Percentiles rank a stretch among this genome's conserved stretches.
These are phyloP conservation scores for Ganaspis sp. DNA, from an alignment of 1,140 invertebrate species.

Conservation along the genomic window DNA sequence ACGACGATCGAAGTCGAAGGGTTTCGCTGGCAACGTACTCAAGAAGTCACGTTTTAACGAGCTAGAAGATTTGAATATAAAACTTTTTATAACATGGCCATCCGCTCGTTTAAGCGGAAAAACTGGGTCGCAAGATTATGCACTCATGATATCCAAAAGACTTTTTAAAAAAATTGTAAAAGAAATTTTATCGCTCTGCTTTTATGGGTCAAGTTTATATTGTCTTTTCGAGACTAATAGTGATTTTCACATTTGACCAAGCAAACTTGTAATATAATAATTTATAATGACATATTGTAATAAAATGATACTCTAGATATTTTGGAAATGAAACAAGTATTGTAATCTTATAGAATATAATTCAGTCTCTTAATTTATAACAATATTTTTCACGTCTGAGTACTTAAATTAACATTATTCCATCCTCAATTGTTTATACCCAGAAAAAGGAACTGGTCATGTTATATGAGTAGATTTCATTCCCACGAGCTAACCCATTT, in stretches of 20 bases:
- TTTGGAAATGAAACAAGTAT: no score
- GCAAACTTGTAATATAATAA: no score
- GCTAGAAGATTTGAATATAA: conserved; percentile 1
- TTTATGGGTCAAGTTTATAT: neutral
- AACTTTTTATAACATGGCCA: neutral
- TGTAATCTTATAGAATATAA: no score
- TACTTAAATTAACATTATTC: neutral
- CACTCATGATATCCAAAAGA: neutral
- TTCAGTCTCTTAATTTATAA: no score
- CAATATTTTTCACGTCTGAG: no score
- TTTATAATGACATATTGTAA: no score
- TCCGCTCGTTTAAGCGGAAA: neutral
- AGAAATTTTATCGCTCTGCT: neutral
- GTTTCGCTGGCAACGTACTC: conserved; percentile 37
- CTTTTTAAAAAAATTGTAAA: neutral
- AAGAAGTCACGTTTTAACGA: conserved; percentile 34
- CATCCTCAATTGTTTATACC: neutral
- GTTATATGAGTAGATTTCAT: conserved; percentile 15
- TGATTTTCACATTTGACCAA: no score
- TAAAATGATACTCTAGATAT: no score
- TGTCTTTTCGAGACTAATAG: neutral
- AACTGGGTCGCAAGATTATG: conserved; percentile 10
- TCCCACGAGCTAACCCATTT: conserved; percentile 8
- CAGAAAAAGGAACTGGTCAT: neutral
- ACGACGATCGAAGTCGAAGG: conserved; percentile 45